phyloP scores from a whole-genome alignment of 2,113 vertebrate species.

The Amphilophus citrinellus region DNA sequence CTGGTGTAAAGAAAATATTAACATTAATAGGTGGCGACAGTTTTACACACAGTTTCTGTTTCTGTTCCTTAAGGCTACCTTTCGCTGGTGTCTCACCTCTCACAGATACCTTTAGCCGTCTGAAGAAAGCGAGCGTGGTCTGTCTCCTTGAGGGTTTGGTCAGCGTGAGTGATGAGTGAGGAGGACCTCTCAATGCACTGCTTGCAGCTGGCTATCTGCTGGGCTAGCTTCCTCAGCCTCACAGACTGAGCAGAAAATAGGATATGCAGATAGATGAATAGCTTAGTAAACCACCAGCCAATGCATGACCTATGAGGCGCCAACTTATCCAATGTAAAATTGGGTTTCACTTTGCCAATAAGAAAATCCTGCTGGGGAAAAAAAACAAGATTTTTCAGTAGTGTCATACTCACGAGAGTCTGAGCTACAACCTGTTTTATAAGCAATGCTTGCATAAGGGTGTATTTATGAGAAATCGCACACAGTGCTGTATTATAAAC shows the following conservation, averaged over 20 bases:
- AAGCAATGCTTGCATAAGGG: neutral
- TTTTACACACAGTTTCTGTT: neutral
- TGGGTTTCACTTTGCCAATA: conserved; percentile 19
- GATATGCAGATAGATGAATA: conserved; percentile 33
- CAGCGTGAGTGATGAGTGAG: conserved; percentile 95
- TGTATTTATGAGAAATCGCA: conserved; percentile 26
- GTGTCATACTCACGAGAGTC: conserved; percentile 6
- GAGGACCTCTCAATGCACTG: conserved; percentile 97
- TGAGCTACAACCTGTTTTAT: conserved; percentile 8
- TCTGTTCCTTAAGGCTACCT: neutral
- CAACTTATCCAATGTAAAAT: conserved; percentile 31
- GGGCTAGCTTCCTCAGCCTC: conserved; percentile 93
- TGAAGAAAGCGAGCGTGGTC: conserved; percentile 96
- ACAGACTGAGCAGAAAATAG: conserved; percentile 83
- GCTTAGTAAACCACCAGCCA: neutral
- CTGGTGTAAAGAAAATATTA: conserved; percentile 75
- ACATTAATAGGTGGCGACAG: conserved; percentile 5
- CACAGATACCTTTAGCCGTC: conserved; percentile 94
- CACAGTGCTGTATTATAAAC: conserved; percentile 40
- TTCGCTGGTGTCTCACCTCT: conserved; percentile 84
- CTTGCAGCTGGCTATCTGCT: conserved; percentile 96
- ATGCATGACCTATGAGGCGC: neutral
- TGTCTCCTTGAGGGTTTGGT: conserved; percentile 94
- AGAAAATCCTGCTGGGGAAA: conserved; percentile 24
- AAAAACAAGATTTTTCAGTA: conserved; percentile 10